Conservation (phyloP, 2,797 vertebrate species). For the Tragopan temminckii region DNA sequence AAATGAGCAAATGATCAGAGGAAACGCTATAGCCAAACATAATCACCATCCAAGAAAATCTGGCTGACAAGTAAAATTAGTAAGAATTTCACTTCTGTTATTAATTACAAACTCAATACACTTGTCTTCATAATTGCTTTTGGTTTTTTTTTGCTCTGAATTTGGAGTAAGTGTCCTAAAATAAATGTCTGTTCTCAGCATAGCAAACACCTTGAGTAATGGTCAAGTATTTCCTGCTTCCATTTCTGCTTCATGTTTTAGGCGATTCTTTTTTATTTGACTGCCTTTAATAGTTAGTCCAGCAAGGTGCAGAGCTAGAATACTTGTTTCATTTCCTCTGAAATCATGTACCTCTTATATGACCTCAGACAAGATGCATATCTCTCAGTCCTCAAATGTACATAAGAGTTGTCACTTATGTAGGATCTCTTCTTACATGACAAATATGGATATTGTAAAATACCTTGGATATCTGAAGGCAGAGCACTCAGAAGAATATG, state of each 20-base stretch:
- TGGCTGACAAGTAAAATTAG: not conserved
- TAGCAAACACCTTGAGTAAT: not conserved
- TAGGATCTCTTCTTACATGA: not conserved
- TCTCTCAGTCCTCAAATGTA: not conserved
- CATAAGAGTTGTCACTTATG: not conserved
- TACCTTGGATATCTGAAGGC: not conserved
- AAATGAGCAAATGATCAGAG: not conserved
- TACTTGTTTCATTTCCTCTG: not conserved
- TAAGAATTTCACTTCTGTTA: not conserved
- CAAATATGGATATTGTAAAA: not conserved
- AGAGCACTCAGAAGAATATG: not conserved
- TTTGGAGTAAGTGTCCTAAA: not conserved
- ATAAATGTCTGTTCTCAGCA: not conserved
- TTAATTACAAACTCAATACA: not conserved
- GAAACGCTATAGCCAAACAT: not conserved
- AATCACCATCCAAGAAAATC: not conserved
- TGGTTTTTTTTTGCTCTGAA: not conserved
- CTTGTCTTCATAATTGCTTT: not conserved
- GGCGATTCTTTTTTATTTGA: not conserved
- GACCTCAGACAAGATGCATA: rapidly evolving
- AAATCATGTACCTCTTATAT: not conserved
- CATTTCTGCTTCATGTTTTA: not conserved
- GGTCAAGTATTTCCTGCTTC: not conserved
- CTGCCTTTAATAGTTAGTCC: not conserved
- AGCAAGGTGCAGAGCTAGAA: not conserved